These are phyloP conservation scores for Leucophenga maculata DNA, from an alignment of 2,888 invertebrate genomes.

Conservation along the genomic window DNA sequence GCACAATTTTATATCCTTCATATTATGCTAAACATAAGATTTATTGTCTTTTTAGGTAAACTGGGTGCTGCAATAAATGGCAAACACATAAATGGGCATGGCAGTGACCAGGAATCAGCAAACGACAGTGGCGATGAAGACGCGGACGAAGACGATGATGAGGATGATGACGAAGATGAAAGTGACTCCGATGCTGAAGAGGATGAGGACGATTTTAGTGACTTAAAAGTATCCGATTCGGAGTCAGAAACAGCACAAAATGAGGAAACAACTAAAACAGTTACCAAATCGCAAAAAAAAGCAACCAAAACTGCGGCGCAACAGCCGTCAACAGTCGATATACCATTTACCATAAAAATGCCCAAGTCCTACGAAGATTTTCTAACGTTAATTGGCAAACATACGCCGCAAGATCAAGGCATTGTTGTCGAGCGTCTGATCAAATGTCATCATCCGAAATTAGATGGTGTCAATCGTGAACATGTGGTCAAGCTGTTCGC, in stretches of 20 bases:
- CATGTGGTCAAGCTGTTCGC: slow-evolving; percentile 82
- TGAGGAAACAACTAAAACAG: neutral
- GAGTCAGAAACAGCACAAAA: slow-evolving; percentile 68
- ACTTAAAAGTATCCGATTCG: slow-evolving; percentile 66
- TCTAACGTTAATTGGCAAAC: slow-evolving; percentile 76
- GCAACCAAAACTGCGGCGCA: neutral
- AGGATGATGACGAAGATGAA: slow-evolving; percentile 59
- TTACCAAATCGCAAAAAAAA: slow-evolving; percentile 25
- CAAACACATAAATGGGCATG: slow-evolving; percentile 42
- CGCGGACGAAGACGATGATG: slow-evolving; percentile 56
- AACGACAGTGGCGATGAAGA: slow-evolving; percentile 30
- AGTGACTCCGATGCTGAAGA: slow-evolving; percentile 62
- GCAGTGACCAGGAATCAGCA: slow-evolving; percentile 38
- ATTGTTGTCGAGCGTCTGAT: slow-evolving; percentile 85
- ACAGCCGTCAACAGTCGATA: slow-evolving; percentile 65
- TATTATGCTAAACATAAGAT: neutral
- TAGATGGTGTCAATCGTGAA: slow-evolving; percentile 84
- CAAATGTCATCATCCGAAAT: slow-evolving; percentile 88
- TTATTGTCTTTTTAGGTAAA: slow-evolving; percentile 36
- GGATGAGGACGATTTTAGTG: slow-evolving; percentile 69
- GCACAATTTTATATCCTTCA: slow-evolving; percentile 27
- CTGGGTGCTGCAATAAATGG: slow-evolving; percentile 39
- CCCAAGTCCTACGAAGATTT: slow-evolving; percentile 79
- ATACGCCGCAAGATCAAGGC: slow-evolving; percentile 78
- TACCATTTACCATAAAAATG: slow-evolving; percentile 76